These are phyloP conservation scores for Argentina silus DNA, from an alignment of 2,797 vertebrate genomes.

Conservation along the genomic window DNA sequence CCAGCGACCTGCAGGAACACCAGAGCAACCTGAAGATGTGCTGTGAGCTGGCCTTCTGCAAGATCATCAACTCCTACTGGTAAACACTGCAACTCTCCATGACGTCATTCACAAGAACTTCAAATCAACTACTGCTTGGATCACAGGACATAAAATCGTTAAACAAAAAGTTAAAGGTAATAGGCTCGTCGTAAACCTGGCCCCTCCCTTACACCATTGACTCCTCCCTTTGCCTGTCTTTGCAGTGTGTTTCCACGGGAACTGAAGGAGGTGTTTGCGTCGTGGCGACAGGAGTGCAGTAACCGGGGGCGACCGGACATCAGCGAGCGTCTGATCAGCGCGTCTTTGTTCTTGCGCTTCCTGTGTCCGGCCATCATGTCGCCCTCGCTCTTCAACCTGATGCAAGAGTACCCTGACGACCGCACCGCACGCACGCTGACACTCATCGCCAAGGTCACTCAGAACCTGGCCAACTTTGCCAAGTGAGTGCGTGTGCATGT, in stretches of 20 bases:
- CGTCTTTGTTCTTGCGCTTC: slow-evolving; percentile 95
- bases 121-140: not conserved
- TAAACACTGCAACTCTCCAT: slow-evolving; percentile 48
- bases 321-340: slow-evolving; percentile 97
- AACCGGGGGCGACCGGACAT: slow-evolving; percentile 95
- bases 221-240: not conserved
- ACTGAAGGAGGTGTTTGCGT: slow-evolving; percentile 97
- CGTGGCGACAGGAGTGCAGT: slow-evolving; percentile 95
- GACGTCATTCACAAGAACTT: not conserved
- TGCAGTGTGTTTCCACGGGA: slow-evolving; percentile 94
- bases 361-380: slow-evolving; percentile 99
- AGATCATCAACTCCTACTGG: slow-evolving; percentile 99
- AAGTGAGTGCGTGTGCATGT: slow-evolving; percentile 81
- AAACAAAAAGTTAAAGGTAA: too few relatives aligned
- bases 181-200: too few relatives aligned
- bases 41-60: slow-evolving; percentile 98
- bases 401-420: slow-evolving; percentile 97
- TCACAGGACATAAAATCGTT: not conserved
- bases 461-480: slow-evolving; percentile 98
- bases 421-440: slow-evolving; percentile 96
- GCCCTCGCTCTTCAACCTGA: slow-evolving; percentile 94
- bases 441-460: slow-evolving; percentile 98
- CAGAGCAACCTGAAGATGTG: slow-evolving; percentile 99
- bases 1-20: slow-evolving; percentile 89
- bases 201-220: not conserved